Conservation (phyloP, 2,797 vertebrate species). For the Pseudochirops corinnae region DNA sequence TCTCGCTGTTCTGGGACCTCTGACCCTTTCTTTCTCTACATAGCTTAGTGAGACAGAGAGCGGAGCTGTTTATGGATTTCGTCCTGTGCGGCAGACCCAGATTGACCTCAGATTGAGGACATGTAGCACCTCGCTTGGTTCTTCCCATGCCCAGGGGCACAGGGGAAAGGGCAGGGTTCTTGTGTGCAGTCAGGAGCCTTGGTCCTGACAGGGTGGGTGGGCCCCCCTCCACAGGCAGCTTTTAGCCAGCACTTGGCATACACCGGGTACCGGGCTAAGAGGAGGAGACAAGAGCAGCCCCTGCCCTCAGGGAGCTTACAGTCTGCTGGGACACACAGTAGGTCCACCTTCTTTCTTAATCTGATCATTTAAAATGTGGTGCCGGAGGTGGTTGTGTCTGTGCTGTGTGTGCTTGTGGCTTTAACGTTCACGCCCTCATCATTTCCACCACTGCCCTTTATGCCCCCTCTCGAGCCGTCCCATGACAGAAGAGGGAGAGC, state of each 20-base stretch:
- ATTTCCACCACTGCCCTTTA: not conserved
- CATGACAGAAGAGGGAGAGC: too few relatives aligned
- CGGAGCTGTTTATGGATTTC: not conserved
- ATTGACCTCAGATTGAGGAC: not conserved
- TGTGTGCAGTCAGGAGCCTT: not conserved
- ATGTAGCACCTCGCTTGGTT: not conserved
- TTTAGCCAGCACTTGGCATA: too few relatives aligned
- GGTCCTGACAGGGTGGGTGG: too few relatives aligned
- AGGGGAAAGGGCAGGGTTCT: not conserved
- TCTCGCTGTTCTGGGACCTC: not conserved
- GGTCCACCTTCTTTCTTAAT: too few relatives aligned
- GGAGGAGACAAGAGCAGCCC: too few relatives aligned
- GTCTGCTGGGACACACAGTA: too few relatives aligned
- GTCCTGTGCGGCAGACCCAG: not conserved
- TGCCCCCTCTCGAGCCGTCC: not conserved
- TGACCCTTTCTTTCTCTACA: not conserved
- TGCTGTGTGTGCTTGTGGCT: too few relatives aligned
- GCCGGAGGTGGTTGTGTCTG: too few relatives aligned
- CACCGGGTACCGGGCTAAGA: too few relatives aligned
- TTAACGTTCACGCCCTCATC: not conserved
- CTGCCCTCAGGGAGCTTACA: too few relatives aligned
- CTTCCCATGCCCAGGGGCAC: not conserved
- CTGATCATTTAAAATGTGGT: too few relatives aligned
- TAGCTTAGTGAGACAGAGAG: conserved; percentile 2
- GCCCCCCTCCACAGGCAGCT: too few relatives aligned